A percentile compares a stretch with the other conserved stretches of the same genome.
Conservation (phyloP, 2,888 invertebrate species). For the Unio pictorum region DNA sequence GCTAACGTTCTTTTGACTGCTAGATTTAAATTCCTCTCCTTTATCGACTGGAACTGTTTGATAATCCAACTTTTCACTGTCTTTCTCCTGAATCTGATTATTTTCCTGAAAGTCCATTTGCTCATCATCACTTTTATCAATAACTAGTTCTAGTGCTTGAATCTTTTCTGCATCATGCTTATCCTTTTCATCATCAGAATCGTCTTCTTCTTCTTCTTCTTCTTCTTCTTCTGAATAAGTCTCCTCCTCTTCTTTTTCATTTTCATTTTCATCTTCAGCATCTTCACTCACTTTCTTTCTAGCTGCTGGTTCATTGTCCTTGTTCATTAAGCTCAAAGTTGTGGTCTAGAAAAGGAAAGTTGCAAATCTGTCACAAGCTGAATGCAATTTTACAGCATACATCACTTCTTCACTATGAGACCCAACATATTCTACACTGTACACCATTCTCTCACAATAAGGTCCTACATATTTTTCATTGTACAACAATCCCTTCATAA, state of each 20-base stretch:
- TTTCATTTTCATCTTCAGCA: conserved; percentile 29
- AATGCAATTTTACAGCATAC: too few species aligned
- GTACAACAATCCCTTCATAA: too few species aligned
- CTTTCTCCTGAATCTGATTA: too few species aligned
- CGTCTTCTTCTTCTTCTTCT: conserved; percentile 36
- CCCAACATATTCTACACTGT: too few species aligned
- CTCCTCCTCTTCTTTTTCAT: conserved; percentile 39
- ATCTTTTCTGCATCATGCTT: conserved; percentile 8
- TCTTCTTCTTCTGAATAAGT: conserved; percentile 31
- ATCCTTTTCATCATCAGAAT: conserved; percentile 31
- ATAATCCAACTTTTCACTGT: too few species aligned
- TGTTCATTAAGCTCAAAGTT: conserved; percentile 46
- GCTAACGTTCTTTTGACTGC: too few species aligned
- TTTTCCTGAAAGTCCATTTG: too few species aligned
- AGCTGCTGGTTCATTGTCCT: conserved; percentile 11
- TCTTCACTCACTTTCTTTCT: conserved; percentile 13
- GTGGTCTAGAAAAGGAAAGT: conserved; percentile 42
- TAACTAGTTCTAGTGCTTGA: conserved; percentile 9
- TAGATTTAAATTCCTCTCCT: too few species aligned
- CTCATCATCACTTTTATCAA: conserved; percentile 4
- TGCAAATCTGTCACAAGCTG: background rate
- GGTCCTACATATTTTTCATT: too few species aligned
- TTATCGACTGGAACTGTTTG: too few species aligned
- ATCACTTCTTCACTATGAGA: too few species aligned
- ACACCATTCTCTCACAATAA: too few species aligned